Evolutionary conservation across 1,140 invertebrate species (phyloP), one percentile per base, ranked within the genome.

Genomic region (Ceratina japonica): DNA sequence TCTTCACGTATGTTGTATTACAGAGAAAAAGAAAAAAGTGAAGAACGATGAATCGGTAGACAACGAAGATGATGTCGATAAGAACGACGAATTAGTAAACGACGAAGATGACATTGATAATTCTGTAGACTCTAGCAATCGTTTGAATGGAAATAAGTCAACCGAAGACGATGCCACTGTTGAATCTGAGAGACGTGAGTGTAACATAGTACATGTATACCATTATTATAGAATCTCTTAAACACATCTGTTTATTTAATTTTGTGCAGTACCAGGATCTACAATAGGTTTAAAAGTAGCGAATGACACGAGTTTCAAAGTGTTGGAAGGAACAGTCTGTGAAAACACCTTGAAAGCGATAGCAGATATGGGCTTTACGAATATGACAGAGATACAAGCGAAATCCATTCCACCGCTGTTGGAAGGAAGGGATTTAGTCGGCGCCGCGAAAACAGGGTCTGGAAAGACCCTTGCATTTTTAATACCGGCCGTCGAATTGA

Each of bases 391-490:
- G 93, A 99, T 99, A 87, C 98, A 99, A 92, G 95, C 97, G 0
- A 96, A 96, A 89, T 93, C 97, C 0, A 98, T 99, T 88, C 98
- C 98, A 20, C 95, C 97, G 27, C 92, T 99, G 65, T 90, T 99
- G 10, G 97, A 99, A 93, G 98, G 98, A 2, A 95, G 97, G 82
- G 98, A 99, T 95, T 92, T 99, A 20, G 97, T 99, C 54, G 99
- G 97, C 73, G 95, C 97, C 79, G 99, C 99, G 0, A 98, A 98
- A 93, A 99, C 99, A 49, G 99, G 99, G 0, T 99, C 98, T 65
- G 97, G 98, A 84, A 99, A 99, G 93, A 99, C 99, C 0, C 90
- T 99, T n/a, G 98, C 98, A 0, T 99, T 99, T 91, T 94, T 99
- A 1, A 97, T 99, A 88, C 99, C 99, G 24, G 98, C 97, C 61